Conservation (phyloP, 2,888 invertebrate genomes). For the Myathropa florea region DNA sequence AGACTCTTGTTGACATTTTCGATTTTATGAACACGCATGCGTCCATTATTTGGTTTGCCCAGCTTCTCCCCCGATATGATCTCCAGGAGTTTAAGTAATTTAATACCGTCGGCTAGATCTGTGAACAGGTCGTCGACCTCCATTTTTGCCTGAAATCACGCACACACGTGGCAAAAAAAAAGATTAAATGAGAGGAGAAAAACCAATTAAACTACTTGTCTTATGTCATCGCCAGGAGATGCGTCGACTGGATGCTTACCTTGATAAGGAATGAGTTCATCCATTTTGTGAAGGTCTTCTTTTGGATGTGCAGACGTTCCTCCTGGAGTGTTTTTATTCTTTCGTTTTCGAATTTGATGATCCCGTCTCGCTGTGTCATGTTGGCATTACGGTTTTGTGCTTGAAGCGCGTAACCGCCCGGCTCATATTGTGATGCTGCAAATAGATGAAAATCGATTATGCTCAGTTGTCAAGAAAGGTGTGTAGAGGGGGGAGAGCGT, state of each 20-base stretch:
- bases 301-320: conserved; percentile 98
- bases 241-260: conserved; percentile 82
- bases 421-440: conserved; percentile 86
- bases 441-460: conserved; percentile 70
- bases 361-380: conserved; percentile 95
- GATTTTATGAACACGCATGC: conserved; percentile 98
- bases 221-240: neutral
- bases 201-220: conserved; percentile 12
- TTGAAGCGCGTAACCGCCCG: conserved; percentile 84
- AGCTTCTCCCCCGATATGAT: conserved; percentile 99
- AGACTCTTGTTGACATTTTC: conserved; percentile 99
- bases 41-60: conserved; percentile 97
- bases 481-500: too few relatives aligned
- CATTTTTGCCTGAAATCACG: conserved; percentile 90
- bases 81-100: conserved; percentile 95
- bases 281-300: conserved; percentile 99
- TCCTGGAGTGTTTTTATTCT: conserved; percentile 98
- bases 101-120: conserved; percentile 97
- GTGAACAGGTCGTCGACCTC: conserved; percentile 98
- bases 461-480: neutral
- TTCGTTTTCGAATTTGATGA: conserved; percentile 97
- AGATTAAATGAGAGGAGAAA: conserved; percentile 11
- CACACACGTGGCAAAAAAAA: neutral
- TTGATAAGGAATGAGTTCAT: conserved; percentile 98
- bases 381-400: conserved; percentile 85